Conservation (phyloP, 2,888 invertebrate species). For the Prenolepis imparis region DNA sequence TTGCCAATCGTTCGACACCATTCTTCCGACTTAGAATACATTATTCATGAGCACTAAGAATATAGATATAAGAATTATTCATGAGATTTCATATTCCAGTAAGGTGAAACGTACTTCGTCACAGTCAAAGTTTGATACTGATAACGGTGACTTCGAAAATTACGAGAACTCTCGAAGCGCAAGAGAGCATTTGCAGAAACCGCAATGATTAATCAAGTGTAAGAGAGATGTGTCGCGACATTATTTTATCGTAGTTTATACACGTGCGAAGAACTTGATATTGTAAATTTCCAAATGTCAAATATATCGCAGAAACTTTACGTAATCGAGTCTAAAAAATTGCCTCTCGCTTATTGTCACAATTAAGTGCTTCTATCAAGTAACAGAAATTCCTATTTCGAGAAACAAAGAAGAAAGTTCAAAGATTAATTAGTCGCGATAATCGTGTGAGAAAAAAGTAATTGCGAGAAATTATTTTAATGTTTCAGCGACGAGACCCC, state of each 20-base stretch:
- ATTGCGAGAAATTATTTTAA: neutral
- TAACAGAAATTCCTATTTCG: neutral
- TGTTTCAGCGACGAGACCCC: neutral
- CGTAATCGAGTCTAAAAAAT: neutral
- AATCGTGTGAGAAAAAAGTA: neutral
- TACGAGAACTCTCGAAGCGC: neutral
- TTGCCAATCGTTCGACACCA: neutral
- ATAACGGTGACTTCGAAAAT: slow-evolving; percentile 8
- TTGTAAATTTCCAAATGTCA: neutral
- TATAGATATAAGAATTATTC: too few species aligned
- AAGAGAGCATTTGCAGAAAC: neutral
- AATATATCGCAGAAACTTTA: neutral
- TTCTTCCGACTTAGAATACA: neutral
- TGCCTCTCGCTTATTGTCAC: neutral
- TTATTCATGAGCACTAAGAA: too few species aligned
- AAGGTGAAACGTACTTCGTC: neutral
- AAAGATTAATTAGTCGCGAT: neutral
- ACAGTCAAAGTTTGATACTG: slow-evolving; percentile 9
- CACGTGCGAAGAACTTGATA: neutral
- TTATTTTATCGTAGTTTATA: neutral
- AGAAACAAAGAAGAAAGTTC: neutral
- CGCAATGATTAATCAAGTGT: neutral
- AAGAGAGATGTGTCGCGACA: neutral
- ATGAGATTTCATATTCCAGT: neutral
- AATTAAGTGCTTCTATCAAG: neutral